phyloP scores from a whole-genome alignment of 1,140 invertebrate species.

The Megathymus violae region DNA sequence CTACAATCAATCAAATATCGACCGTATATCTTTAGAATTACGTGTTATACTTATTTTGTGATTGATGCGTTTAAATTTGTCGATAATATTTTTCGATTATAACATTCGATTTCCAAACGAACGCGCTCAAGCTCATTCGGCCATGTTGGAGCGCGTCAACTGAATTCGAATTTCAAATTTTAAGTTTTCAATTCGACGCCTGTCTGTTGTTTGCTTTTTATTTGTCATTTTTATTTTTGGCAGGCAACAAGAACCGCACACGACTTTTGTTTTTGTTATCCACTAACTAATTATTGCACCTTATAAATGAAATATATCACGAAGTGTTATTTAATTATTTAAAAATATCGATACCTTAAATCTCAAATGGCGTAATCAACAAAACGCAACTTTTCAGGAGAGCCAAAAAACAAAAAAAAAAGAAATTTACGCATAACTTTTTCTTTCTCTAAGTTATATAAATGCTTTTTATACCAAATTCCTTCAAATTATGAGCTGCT shows the following conservation, averaged over 20 bases:
- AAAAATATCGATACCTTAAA: too few relatives aligned
- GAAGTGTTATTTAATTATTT: too few relatives aligned
- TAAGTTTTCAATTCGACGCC: constrained; percentile 57
- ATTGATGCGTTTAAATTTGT: constrained; percentile 34
- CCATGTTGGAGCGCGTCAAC: constrained; percentile 57
- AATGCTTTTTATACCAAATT: too few relatives aligned
- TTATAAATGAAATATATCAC: too few relatives aligned
- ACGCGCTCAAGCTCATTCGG: constrained; percentile 55
- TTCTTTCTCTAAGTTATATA: too few relatives aligned
- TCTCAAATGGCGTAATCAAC: too few relatives aligned
- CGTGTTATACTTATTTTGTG: background rate
- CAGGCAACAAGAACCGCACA: background rate
- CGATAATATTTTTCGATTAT: constrained; percentile 58
- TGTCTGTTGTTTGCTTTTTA: constrained; percentile 31
- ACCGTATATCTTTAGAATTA: constrained; percentile 12
- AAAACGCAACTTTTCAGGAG: too few relatives aligned
- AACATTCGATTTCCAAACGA: constrained; percentile 59
- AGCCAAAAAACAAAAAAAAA: too few relatives aligned
- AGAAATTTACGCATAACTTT: too few relatives aligned
- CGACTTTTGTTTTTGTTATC: background rate
- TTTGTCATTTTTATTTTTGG: constrained; percentile 13
- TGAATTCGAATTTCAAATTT: constrained; percentile 56
- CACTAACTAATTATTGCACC: too few relatives aligned
- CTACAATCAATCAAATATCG: constrained; percentile 23
- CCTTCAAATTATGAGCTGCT: too few relatives aligned